Percentiles rank a stretch among this genome's conserved stretches.
These are phyloP conservation scores for Ectropis crepuscularia DNA, from an alignment of 2,888 invertebrate species.

Conservation along the genomic window DNA sequence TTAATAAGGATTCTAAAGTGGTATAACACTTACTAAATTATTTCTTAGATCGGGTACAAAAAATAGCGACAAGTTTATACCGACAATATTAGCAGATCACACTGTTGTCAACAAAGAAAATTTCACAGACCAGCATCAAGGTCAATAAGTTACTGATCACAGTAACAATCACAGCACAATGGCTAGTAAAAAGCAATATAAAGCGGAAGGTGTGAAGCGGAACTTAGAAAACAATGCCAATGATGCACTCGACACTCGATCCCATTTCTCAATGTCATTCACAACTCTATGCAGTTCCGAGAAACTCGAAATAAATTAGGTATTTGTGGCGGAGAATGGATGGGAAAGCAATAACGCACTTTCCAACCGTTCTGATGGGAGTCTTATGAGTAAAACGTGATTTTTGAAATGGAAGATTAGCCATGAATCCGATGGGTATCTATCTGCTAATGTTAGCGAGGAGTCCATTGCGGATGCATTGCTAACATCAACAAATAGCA, in stretches of 20 bases:
- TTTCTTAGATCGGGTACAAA: no score
- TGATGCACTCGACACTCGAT: constrained; percentile 48
- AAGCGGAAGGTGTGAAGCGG: constrained; percentile 45
- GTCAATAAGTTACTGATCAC: constrained; percentile 14
- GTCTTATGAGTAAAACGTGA: constrained; percentile 27
- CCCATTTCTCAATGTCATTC: constrained; percentile 58
- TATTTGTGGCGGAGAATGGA: constrained; percentile 42
- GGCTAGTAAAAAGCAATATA: constrained; percentile 19
- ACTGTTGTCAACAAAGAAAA: constrained; percentile 3
- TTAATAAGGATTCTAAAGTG: no score
- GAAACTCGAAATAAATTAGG: constrained; percentile 43
- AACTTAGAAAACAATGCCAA: constrained; percentile 47
- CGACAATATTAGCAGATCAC: no score
- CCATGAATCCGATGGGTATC: constrained; percentile 2
- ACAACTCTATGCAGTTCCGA: constrained; percentile 47
- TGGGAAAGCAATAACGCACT: constrained; percentile 25
- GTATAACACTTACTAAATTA: no score
- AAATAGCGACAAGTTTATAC: no score
- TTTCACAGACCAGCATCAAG: constrained; percentile 8
- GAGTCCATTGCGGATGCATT: no score
- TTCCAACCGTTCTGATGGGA: constrained; percentile 14
- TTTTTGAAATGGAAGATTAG: constrained; percentile 16
- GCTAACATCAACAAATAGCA: no score
- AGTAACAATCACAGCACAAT: constrained; percentile 20
- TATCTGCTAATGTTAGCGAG: no score